Conservation (phyloP, 2,888 invertebrate genomes). For the Platypus cylindrus region DNA sequence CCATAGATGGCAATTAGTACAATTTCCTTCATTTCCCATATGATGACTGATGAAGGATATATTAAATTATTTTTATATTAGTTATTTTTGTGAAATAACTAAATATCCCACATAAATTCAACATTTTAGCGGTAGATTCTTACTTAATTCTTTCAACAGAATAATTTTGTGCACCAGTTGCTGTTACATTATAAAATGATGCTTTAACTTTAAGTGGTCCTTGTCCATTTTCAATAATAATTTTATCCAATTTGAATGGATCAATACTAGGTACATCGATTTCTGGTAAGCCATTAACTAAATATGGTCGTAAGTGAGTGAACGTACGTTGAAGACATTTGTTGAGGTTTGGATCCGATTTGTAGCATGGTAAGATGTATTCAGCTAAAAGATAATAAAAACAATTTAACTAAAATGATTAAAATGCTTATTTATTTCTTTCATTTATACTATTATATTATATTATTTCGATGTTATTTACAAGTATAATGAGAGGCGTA, state of each 20-base stretch:
- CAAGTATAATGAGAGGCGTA: no score
- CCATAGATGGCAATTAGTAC: no score
- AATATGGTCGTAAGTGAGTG: slow-evolving; percentile 59
- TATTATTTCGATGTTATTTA: no score
- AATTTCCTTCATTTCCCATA: no score
- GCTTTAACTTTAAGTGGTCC: slow-evolving; percentile 64
- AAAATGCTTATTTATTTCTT: no score
- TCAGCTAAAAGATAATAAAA: slow-evolving; percentile 51
- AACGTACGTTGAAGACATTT: slow-evolving; percentile 55
- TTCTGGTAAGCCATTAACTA: slow-evolving; percentile 56
- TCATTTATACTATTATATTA: no score
- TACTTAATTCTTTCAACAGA: slow-evolving; percentile 57
- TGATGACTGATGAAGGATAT: no score
- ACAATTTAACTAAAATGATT: no score
- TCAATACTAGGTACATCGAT: slow-evolving; percentile 63
- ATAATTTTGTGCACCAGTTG: slow-evolving; percentile 63
- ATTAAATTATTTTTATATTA: no score
- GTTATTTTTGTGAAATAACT: no score
- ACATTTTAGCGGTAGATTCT: no score
- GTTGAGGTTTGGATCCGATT: slow-evolving; percentile 52
- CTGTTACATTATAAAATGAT: slow-evolving; percentile 60
- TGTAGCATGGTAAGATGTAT: slow-evolving; percentile 58
- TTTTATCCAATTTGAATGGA: slow-evolving; percentile 53
- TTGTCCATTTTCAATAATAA: slow-evolving; percentile 67
- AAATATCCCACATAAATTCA: no score